Percentiles rank a stretch among this genome's conserved stretches.
These are phyloP conservation scores for Microcebus murinus DNA, from an alignment of 2,113 vertebrate genomes.

Conservation along the genomic window DNA sequence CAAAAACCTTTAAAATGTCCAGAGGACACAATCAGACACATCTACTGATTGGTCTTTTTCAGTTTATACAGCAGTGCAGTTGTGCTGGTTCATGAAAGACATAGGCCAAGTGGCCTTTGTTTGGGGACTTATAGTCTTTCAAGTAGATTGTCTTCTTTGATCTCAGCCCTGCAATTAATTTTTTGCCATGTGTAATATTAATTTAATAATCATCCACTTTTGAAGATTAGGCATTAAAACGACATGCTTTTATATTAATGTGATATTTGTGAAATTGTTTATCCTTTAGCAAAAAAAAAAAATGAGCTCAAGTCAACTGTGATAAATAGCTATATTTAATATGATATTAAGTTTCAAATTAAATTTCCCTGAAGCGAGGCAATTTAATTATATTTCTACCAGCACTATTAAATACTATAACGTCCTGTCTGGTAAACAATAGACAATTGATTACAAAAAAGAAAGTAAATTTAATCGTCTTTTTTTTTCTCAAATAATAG, in stretches of 20 bases:
- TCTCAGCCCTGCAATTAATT: neutral
- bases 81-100: neutral
- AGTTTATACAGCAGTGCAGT: neutral
- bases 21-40: neutral
- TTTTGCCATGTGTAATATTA: conserved; percentile 14
- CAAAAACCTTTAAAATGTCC: neutral
- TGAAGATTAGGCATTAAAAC: conserved; percentile 27
- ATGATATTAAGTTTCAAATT: conserved; percentile 57
- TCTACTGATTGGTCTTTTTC: neutral
- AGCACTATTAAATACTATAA: neutral
- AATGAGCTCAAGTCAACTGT: neutral
- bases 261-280: conserved; percentile 31
- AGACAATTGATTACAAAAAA: neutral
- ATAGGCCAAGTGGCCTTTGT: neutral
- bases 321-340: conserved; percentile 55
- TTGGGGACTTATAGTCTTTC: neutral
- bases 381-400: conserved; percentile 56
- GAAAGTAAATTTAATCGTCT: neutral
- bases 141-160: conserved; percentile 49
- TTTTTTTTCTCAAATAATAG: conserved; percentile 40
- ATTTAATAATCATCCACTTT: conserved; percentile 46
- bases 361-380: conserved; percentile 56
- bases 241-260: conserved; percentile 6
- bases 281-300: neutral
- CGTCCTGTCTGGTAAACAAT: conserved; percentile 36